A percentile compares a stretch with the other conserved stretches of the same genome.
Evolutionary conservation across 2,797 vertebrate genomes (phyloP).

Genomic region (Novumbra hubbsi): DNA sequence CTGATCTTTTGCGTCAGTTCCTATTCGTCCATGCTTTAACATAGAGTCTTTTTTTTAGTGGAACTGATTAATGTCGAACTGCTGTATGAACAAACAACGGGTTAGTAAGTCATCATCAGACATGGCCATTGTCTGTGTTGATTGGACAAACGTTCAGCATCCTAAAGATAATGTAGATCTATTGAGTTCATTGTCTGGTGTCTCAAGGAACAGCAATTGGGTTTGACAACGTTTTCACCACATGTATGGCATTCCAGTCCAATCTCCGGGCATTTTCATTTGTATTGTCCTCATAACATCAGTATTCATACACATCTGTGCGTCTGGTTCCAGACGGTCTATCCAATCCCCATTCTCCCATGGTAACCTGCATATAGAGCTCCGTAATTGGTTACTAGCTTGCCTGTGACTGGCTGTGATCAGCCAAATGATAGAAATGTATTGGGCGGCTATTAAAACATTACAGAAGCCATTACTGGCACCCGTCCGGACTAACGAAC

Average conservation of each 20-base stretch:
- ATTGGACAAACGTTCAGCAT: background rate
- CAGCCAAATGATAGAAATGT: slow-evolving; percentile 82
- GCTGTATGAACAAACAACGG: background rate
- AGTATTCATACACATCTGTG: slow-evolving; percentile 12
- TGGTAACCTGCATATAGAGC: slow-evolving; percentile 69
- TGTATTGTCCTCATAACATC: slow-evolving; percentile 4
- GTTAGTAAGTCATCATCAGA: background rate
- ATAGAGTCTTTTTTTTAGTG: background rate
- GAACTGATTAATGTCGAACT: background rate
- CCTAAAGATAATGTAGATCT: background rate
- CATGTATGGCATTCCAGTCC: background rate
- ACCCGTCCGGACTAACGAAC: slow-evolving; percentile 90
- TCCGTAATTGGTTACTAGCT: slow-evolving; percentile 90
- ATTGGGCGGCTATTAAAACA: slow-evolving; percentile 97
- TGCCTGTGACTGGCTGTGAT: slow-evolving; percentile 86
- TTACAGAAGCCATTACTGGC: slow-evolving; percentile 97
- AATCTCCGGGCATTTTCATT: background rate
- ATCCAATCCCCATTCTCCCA: slow-evolving; percentile 39
- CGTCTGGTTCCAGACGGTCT: background rate
- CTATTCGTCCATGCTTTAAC: background rate
- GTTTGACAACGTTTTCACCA: background rate
- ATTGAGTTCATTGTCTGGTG: background rate
- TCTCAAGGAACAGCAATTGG: background rate
- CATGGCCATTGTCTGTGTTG: background rate
- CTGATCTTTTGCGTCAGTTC: background rate